Percentiles rank a stretch among this genome's conserved stretches.
These are phyloP conservation scores for Xylocopa sonorina DNA, from an alignment of 1,140 invertebrate genomes.

Conservation along the genomic window DNA sequence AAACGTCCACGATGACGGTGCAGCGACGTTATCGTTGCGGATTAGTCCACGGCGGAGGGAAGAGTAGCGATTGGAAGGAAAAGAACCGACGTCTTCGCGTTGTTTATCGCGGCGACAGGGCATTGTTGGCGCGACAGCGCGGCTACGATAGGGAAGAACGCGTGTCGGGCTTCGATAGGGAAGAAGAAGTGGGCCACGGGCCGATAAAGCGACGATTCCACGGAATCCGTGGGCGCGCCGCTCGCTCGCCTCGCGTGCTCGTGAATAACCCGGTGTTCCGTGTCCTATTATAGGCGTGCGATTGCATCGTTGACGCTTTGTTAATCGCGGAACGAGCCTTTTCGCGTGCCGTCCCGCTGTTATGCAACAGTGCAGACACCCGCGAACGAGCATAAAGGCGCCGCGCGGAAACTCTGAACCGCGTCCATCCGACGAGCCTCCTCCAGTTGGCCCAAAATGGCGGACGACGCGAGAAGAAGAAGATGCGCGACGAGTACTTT, in stretches of 20 bases:
- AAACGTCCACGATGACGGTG: too few species aligned
- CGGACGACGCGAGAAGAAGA: background rate
- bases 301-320: constrained; percentile 48
- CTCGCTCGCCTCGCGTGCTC: constrained; percentile 41
- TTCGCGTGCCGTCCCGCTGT: background rate
- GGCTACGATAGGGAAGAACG: constrained; percentile 43
- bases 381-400: constrained; percentile 1
- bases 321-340: constrained; percentile 38
- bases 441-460: too few species aligned
- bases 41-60: too few species aligned
- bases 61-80: too few species aligned
- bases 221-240: constrained; percentile 55
- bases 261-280: constrained; percentile 42
- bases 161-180: constrained; percentile 51
- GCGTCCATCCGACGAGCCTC: background rate
- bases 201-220: constrained; percentile 53
- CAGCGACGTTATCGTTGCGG: too few species aligned
- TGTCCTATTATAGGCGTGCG: constrained; percentile 49
- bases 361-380: constrained; percentile 33
- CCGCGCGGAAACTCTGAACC: background rate
- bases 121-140: constrained; percentile 16
- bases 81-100: background rate
- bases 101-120: constrained; percentile 5
- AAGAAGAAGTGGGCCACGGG: constrained; percentile 59
- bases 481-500: background rate